Evolutionary conservation across 2,888 invertebrate species (phyloP).

Genomic region (Acrocyrtus sp.): DNA sequence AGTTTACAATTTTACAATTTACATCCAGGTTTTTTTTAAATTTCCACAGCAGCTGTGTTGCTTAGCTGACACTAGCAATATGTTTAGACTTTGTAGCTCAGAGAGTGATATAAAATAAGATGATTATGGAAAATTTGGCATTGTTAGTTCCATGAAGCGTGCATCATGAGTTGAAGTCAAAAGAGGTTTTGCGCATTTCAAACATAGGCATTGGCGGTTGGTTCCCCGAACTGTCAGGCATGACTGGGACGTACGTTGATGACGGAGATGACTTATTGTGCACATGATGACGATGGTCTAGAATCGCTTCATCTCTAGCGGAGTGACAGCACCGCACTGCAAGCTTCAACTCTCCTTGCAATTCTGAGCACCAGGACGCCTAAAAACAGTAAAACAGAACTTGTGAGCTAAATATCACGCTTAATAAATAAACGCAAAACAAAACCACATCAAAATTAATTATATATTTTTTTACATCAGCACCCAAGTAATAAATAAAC

Average conservation of each 20-base stretch:
- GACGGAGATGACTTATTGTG: constrained; percentile 81
- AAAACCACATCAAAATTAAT: no score
- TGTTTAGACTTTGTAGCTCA: constrained; percentile 1
- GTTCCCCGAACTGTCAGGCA: constrained; percentile 66
- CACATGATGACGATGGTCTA: constrained; percentile 57
- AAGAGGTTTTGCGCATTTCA: constrained; percentile 72
- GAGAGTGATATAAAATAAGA: constrained; percentile 37
- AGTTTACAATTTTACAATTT: neutral
- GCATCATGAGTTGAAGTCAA: constrained; percentile 57
- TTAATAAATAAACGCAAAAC: no score
- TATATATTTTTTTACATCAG: neutral
- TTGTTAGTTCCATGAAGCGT: constrained; percentile 37
- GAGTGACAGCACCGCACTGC: constrained; percentile 79
- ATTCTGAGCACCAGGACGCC: constrained; percentile 92
- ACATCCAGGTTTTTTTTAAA: neutral
- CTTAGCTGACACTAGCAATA: neutral
- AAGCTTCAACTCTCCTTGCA: constrained; percentile 91
- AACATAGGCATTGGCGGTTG: constrained; percentile 71
- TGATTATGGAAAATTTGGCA: constrained; percentile 47
- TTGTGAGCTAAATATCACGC: no score
- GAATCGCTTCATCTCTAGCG: constrained; percentile 58
- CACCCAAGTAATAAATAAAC: no score
- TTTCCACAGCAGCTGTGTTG: neutral
- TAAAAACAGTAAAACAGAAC: constrained; percentile 65
- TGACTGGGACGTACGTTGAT: constrained; percentile 79